Evolutionary conservation across 1,140 invertebrate species (phyloP), one percentile per base, ranked within the genome.

Genomic region (Tetramorium simillimum): DNA sequence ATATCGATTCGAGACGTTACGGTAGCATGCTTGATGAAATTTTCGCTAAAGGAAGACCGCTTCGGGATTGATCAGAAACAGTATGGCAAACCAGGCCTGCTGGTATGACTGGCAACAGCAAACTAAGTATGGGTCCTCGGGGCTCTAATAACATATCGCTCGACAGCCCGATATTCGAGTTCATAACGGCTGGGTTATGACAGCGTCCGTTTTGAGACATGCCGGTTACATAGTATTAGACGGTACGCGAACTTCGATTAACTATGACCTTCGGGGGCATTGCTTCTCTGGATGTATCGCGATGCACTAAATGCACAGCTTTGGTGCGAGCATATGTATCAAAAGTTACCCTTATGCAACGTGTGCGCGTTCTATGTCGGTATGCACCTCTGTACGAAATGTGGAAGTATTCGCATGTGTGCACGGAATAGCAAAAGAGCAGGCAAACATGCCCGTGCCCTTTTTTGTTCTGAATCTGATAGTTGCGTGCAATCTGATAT

Each of bases 191-290:
- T 46, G 67, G 88, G 51, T 49, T 76, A 76, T 53, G 77, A 60
- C 46, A 12, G 76, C 56, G 73, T 89, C 62, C 60, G 75, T 76
- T 73, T 88, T 69, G 18, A 89, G 76, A 56, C 84, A 86, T 75
- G 10, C 53, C 49, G 82, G 69, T 69, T 86, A 60, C 56, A 72
- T 53, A 72, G 76, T 89, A 89, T 89, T 90, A 90, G 88, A 87
- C 60, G 77, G 58, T 62, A 88, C 49, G 28, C 56, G 87, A 90
- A 88, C 67, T 87, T 89, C 78, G 85, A 90, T 90, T 90, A 90
- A 87, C 78, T 87, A 60, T 76, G 67, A 89, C 85, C 85, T 90
- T 89, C 85, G 88, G 21, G 53, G 37, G 37, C 51, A 62, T 37
- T 75, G 37, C 18, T 49, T 46, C 56, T 37, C 18, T 33, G 51